Conservation (phyloP, 2,888 invertebrate genomes). For the Clepsis dumicolana region DNA sequence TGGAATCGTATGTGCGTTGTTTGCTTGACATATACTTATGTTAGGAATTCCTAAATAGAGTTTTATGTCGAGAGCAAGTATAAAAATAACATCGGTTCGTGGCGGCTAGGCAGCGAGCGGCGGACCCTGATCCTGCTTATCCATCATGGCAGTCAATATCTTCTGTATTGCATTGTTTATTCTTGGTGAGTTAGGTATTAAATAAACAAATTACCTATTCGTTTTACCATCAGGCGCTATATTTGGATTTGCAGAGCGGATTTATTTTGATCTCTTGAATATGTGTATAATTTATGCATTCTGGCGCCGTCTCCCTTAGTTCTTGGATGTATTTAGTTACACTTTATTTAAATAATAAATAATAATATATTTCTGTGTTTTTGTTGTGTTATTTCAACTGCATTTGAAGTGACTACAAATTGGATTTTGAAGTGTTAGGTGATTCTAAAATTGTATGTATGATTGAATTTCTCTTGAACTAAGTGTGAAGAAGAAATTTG, state of each 20-base stretch:
- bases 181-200: constrained; percentile 62
- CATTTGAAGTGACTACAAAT: not conserved
- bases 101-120: constrained; percentile 65
- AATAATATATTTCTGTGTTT: not conserved
- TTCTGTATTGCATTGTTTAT: constrained; percentile 59
- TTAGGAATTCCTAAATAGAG: constrained; percentile 79
- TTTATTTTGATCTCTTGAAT: not conserved
- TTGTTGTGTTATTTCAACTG: not conserved
- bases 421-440: not conserved
- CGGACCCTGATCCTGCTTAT: constrained; percentile 54
- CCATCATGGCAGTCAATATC: constrained; percentile 58
- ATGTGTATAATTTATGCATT: constrained; percentile 15
- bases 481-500: too few species aligned
- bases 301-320: constrained; percentile 18
- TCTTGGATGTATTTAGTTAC: constrained; percentile 18
- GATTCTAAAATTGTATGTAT: not conserved
- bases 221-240: constrained; percentile 23
- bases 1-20: constrained; percentile 73
- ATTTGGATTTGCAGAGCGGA: constrained; percentile 18
- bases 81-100: constrained; percentile 82
- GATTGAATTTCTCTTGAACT: too few species aligned
- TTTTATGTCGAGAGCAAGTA: constrained; percentile 82
- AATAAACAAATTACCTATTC: constrained; percentile 25
- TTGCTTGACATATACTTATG: constrained; percentile 74
- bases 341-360: not conserved